Base-by-base conservation (phyloP, 2,888 invertebrate genomes). In the Acleris literana region DNA sequence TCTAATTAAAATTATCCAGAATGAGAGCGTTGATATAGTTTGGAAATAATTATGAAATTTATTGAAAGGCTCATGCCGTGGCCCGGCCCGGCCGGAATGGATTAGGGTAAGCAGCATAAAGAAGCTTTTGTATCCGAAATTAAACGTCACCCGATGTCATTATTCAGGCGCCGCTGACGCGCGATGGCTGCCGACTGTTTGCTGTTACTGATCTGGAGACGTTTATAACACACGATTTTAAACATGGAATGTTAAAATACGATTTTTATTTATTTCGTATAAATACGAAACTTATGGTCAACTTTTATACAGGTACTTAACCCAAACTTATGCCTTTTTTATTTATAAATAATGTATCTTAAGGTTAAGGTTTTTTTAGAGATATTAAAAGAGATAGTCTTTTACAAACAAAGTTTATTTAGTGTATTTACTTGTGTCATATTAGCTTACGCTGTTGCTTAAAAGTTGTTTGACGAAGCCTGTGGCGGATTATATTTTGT, bases 31-130 rank as follows among this genome's bases (percentile, higher is more conserved):
- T 1, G 51, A 51, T 60, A 51, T 61, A 65, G 65, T 61, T 65
- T 51, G 11, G 43, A 29, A 44, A 66, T 52, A 57, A 66, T 66
- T 62, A 62, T 57, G 52, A 57, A 62, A 62, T 66, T 62, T 63
- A 63, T 68, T 65, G 68, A 68, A 68, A 68, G 68, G 83, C 81
- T 77, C 72, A 72, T 80, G 79, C 80, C 60, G 22, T 25, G 33
- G 54, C 58, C 46, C n/a, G 61, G 53, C n/a, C 48, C 48, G 53
- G 52, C 48, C 54, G 63, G 64, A 70, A 69, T 68, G 68, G 90
- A 90, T 91, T 88, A 90, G 90, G 87, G 90, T 88, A 90, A 91
- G 89, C 87, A 88, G 88, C 83, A 87, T 91, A 88, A 90, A 88
- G 85, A 88, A 87, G 82, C 90, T 89, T 91, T 92, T 92, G 91